Evolutionary conservation across 1,140 invertebrate species (phyloP), one percentile per base, ranked within the genome.

Genomic region (Drosophila bocqueti): DNA sequence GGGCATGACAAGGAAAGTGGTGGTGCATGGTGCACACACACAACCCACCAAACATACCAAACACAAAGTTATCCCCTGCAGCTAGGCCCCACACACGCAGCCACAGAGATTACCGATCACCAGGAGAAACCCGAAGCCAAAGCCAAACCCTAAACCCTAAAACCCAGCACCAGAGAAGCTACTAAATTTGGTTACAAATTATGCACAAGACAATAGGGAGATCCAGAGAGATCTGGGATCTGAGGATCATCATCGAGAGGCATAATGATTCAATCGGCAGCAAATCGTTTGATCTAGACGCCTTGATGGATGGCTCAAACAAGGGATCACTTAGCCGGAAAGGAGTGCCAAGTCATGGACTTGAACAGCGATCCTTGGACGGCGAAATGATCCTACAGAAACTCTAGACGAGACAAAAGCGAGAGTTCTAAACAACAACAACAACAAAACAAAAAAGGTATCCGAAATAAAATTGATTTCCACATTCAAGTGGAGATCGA

Each of bases 171-270:
- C 34, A 36, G 18, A 38, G 47, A 55, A 46, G 67, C 31, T 36
- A 59, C 50, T 72, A 72, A 72, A 71, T 71, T 68, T 69, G 64
- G 40, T 69, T 69, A 71, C 67, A 71, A 69, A 71, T 68, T 55
- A 55, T 68, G n/a, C 29, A n/a, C 67, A 46, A 29, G 31, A 65
- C 59, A 49, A 47, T 40, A 10, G 46, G 15, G 47, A 10, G 47
- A 46, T 46, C 16, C 58, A n/a, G 6, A 46, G 57, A 49, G 45
- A 68, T 49, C 65, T 29, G 40, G 15, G 24, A 46, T 47, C 24
- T 29, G 34, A 36, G n/a, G 18, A 31, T 62, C 43, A 40, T 26
- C 47, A 50, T 50, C 10, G 5, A 10, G 4, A 18, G 52, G 34
- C 52, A 61, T 43, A 69, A 67, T 69, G 63, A 67, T 54, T 69